Base-by-base conservation (phyloP, 1,140 invertebrate species). In the Rhizoglyphus robini region DNA sequence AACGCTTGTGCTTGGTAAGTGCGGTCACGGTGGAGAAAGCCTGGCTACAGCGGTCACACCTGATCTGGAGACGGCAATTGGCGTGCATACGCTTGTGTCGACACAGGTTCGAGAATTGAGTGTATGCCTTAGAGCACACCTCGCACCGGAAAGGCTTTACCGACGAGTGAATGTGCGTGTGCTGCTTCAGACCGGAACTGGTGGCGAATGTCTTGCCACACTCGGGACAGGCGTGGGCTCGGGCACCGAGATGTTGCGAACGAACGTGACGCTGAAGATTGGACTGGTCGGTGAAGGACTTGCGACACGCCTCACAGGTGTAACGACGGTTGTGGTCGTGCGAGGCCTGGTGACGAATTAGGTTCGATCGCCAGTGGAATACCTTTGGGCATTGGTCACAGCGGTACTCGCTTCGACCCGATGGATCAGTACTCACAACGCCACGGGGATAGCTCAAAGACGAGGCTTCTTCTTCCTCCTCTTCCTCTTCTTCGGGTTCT, bases 101-200 rank as follows among this genome's bases (percentile, higher is more conserved):
- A 74, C 96, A 99, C 70, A 99, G 80, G 76, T 99, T 99, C 15
- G 95, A 98, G 76, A 99, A 99, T 79, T 99, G 96, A 0, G 96
- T 99, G 79, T 99, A 99, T 1, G 93, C 85, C 83, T 91, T 87
- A 65, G 85, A 84, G 75, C 78, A 80, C 5, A 71, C 68, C 75
- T 93, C 88, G 76, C 90, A 96, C 79, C 88, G 87, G 76, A 99
- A 99, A 2, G 96, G 96, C 77, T 99, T 99, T 51, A 96, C 86
- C 72, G 88, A 94, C 71, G 90, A 95, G 80, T 99, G 96, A 68
- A 99, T 99, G 78, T 99, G 96, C 29, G 91, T 94, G 79, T 99
- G 96, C 76, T 99, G 96, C 77, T 99, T 99, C 34, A 99, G 80
- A 8, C 96, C 96, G 49, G 90, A 95, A 58, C 88, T 91, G 27